phyloP scores from a whole-genome alignment of 1,140 invertebrate species.

The Megalopta genalis region DNA sequence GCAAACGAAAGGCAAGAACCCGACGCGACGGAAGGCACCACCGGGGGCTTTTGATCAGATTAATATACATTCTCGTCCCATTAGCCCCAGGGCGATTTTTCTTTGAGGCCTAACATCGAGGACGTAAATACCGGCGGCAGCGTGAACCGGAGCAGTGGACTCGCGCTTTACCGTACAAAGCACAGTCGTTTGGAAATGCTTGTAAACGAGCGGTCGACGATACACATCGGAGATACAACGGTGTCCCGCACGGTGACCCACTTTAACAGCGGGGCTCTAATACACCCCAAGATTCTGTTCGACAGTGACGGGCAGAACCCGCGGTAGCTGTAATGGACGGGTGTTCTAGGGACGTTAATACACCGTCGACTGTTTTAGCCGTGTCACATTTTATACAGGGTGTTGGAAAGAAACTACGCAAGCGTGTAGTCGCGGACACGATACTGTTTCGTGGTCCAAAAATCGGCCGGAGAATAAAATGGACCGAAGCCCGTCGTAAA shows the following conservation, averaged over 20 bases:
- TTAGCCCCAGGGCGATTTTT: conserved; percentile 27
- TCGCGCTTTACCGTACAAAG: conserved; percentile 45
- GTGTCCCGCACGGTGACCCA: conserved; percentile 54
- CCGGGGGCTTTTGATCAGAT: conserved; percentile 1
- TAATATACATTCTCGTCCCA: conserved; percentile 42
- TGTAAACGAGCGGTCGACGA: conserved; percentile 60
- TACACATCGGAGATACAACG: conserved; percentile 54
- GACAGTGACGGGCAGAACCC: conserved; percentile 23
- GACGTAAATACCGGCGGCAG: conserved; percentile 12
- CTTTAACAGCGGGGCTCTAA: conserved; percentile 51
- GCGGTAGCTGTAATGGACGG: conserved; percentile 8
- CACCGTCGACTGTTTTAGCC: too few species aligned
- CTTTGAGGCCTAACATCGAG: conserved; percentile 19
- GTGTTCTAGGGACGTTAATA: background rate
- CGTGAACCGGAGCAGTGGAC: background rate
- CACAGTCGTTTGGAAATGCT: conserved; percentile 55
- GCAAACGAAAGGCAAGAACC: background rate
- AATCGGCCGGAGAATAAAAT: too few species aligned
- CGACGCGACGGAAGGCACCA: too few species aligned
- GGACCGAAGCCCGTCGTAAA: too few species aligned
- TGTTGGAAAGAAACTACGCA: too few species aligned
- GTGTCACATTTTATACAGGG: too few species aligned
- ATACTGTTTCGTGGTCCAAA: too few species aligned
- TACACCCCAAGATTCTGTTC: conserved; percentile 57
- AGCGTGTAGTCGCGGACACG: too few species aligned